Evolutionary conservation across 1,140 invertebrate species (phyloP), one percentile per base, ranked within the genome.

Genomic region (Calephelis virginiensis): DNA sequence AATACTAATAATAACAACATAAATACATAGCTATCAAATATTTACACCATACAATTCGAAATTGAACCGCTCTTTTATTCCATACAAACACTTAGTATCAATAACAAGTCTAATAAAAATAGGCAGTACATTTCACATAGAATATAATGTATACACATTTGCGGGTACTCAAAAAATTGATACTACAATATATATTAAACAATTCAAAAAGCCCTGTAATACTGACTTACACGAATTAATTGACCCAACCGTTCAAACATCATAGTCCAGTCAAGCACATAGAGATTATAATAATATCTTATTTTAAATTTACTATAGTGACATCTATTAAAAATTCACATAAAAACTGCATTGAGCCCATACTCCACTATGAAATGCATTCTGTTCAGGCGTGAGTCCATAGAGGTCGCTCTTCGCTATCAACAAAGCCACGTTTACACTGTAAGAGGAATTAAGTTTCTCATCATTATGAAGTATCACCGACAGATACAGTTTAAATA

Each of bases 331-430:
- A 82, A 78, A 84, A 88, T 85, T 86, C 83, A 83, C 82, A 87
- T 87, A 85, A 80, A 85, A 89, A 83, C 83, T 85, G 83, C 81
- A 80, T 87, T 88, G 85, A 89, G 85, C 83, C 85, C 85, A 81
- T 77, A 86, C 82, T 77, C 77, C 76, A 80, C 81, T 78, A 79
- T 50, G 70, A 84, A 85, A 84, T 83, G 85, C 82, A 81, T 78
- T 72, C 69, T 37, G 50, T 56, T 56, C 50, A 56, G 75, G 66
- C 70, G 65, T 68, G 64, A 64, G 69, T 64, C 69, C 63, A 63
- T 43, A 49, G 37, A 50, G 14, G 56, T 45, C 60, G 45, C 64
- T 46, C 60, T 64, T 12, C 37, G 43, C 65, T 28, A 17, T 37
- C 17, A 50, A 50, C 60, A 53, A 64, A 66, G 70, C 67, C 69